Percentiles rank a stretch among this genome's conserved stretches.
phyloP scores from a whole-genome alignment of 2,888 invertebrate species.

The Patella depressa region DNA sequence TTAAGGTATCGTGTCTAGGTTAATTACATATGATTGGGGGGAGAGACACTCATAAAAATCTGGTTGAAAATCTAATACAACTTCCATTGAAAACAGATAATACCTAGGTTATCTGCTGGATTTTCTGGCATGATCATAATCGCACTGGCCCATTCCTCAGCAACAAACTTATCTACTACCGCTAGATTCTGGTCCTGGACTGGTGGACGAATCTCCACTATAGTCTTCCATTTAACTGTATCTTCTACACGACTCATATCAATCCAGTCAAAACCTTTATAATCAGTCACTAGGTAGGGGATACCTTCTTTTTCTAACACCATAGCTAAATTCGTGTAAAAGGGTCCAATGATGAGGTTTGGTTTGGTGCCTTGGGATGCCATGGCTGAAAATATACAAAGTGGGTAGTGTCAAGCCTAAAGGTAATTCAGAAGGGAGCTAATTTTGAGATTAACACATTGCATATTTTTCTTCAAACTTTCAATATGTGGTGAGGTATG shows the following conservation, averaged over 20 bases:
- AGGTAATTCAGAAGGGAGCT: too few species aligned
- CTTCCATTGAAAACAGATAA: constrained; percentile 25
- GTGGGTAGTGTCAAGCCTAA: neutral
- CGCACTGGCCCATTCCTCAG: constrained; percentile 48
- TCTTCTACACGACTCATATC: constrained; percentile 57
- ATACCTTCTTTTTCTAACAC: constrained; percentile 47
- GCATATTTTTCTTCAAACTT: too few species aligned
- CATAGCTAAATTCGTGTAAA: constrained; percentile 63
- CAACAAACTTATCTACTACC: constrained; percentile 55
- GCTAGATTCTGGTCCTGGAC: constrained; percentile 55
- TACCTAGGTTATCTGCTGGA: constrained; percentile 58
- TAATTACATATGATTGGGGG: neutral
- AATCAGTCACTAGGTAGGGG: constrained; percentile 60
- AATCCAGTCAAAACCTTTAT: constrained; percentile 61
- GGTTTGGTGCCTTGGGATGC: constrained; percentile 29
- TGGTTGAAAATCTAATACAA: neutral
- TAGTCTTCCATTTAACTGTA: constrained; percentile 51
- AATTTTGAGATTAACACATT: too few species aligned
- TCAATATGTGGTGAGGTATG: too few species aligned
- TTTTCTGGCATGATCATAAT: constrained; percentile 60
- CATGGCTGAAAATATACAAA: constrained; percentile 24
- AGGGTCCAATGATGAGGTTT: constrained; percentile 59
- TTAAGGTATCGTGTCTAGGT: neutral
- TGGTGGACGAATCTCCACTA: constrained; percentile 59
- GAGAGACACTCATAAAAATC: neutral